Evolutionary conservation across 2,113 vertebrate genomes (phyloP), one percentile per base, ranked within the genome.

Genomic region (Proterorhinus semilunaris): DNA sequence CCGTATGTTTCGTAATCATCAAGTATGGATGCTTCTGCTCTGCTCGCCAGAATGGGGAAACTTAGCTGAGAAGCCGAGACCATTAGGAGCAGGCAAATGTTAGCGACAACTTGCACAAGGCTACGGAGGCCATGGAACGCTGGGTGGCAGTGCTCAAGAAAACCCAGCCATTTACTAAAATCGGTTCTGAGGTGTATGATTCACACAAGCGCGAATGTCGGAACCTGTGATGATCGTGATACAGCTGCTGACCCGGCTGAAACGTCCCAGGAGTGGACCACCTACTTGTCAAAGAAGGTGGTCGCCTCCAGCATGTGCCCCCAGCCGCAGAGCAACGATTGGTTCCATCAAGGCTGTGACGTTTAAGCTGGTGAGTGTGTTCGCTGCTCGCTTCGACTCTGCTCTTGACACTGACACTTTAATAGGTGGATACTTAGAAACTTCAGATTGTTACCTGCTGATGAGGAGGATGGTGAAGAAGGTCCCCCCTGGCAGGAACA

Each of bases 381-480:
- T 36, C 4, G 27, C 27, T 36, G 27, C 4, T 36, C 27, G 27
- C 27, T 36, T 36, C 4, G 27, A 36, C 27, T 4, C 27, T 21
- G 21, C 21, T 21, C 21, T 21, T 21, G 21, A 21, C 21, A 2
- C 21, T 21, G 21, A 21, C 21, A 21, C 1, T 36, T 36, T 36
- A 36, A 36, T 36, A 36, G 27, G 4, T 36, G 27, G 27, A 36
- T 5, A 36, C 27, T 36, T 36, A 36, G 27, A 36, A 36, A 36
- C 27, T 36, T 36, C 2, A 36, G 27, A 3, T 36, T 42, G 90
- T 92, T 89, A 93, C 92, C 91, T 92, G 90, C 90, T 88, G 78
- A 91, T 81, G 76, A 93, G 81, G 54, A 93, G 76, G 61, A 92
- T 51, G 45, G 76, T 71, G 76, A 93, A 79, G 64, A 91, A 13